These are phyloP conservation scores for Marmota flaviventris DNA, from an alignment of 2,113 vertebrate genomes.

Conservation along the genomic window DNA sequence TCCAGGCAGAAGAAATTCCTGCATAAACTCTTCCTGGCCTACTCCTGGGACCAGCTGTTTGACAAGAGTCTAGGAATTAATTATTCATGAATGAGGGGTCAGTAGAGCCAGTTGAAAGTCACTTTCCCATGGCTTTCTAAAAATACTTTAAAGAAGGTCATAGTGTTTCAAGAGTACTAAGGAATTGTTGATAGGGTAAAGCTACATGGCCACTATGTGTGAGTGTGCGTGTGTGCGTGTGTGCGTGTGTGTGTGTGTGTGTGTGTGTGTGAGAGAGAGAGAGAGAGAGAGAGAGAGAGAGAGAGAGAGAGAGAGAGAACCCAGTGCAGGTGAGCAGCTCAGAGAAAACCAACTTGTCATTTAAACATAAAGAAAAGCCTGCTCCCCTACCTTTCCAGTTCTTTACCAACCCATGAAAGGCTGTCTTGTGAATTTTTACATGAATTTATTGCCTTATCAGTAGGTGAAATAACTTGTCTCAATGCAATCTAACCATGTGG, in stretches of 20 bases:
- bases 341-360: background rate
- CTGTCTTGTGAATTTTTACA: background rate
- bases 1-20: slow-evolving; percentile 5
- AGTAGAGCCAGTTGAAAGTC: background rate
- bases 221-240: background rate
- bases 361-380: background rate
- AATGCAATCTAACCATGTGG: background rate
- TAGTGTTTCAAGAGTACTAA: background rate
- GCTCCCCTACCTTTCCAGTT: background rate
- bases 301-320: no score
- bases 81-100: slow-evolving; percentile 4
- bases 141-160: slow-evolving; percentile 12
- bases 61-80: background rate
- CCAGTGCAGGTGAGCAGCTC: background rate
- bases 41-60: background rate
- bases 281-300: no score
- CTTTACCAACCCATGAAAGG: background rate
- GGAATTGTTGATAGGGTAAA: background rate
- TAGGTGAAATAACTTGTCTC: slow-evolving; percentile 11
- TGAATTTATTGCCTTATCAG: background rate
- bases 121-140: slow-evolving; percentile 38
- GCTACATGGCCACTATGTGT: background rate
- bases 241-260: no score
- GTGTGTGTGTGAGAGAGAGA: no score
- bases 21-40: background rate